Conservation (phyloP, 2,888 invertebrate species). For the Parnassius glacialis region DNA sequence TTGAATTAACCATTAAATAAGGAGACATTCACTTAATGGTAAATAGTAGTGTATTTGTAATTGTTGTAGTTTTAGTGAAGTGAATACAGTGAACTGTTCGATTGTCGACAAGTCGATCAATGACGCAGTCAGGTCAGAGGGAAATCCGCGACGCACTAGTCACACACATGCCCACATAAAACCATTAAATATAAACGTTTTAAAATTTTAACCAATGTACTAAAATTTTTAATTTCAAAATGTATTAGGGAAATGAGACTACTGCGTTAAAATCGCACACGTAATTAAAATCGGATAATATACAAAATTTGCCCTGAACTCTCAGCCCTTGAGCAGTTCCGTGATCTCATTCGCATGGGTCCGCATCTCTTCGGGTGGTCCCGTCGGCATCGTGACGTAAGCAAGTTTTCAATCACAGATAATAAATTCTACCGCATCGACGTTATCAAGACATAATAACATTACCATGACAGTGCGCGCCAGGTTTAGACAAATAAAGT, state of each 20-base stretch:
- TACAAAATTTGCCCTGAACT: conserved; percentile 28
- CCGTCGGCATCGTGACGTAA: conserved; percentile 40
- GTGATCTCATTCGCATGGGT: conserved; percentile 34
- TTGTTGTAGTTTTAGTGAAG: conserved; percentile 77
- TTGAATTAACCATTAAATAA: conserved; percentile 68
- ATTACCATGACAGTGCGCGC: conserved; percentile 68
- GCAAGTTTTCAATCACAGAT: conserved; percentile 40
- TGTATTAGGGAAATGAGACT: background rate
- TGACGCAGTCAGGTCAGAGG: conserved; percentile 48
- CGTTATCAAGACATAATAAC: conserved; percentile 35
- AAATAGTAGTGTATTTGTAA: conserved; percentile 79
- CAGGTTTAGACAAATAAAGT: conserved; percentile 76
- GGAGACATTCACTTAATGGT: conserved; percentile 73
- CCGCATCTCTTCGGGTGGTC: conserved; percentile 40
- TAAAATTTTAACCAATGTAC: background rate
- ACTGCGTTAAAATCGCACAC: background rate
- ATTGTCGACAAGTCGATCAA: conserved; percentile 39
- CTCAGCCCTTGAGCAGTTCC: conserved; percentile 32
- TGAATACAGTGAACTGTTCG: conserved; percentile 60
- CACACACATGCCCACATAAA: conserved; percentile 46
- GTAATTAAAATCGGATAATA: conserved; percentile 1
- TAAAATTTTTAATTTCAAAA: too few relatives aligned
- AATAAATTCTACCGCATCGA: conserved; percentile 38
- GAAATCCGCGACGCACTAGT: conserved; percentile 72
- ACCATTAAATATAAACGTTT: conserved; percentile 9